Base-by-base conservation (phyloP, 2,888 invertebrate species). In the Scelioninae gen. 2 region DNA sequence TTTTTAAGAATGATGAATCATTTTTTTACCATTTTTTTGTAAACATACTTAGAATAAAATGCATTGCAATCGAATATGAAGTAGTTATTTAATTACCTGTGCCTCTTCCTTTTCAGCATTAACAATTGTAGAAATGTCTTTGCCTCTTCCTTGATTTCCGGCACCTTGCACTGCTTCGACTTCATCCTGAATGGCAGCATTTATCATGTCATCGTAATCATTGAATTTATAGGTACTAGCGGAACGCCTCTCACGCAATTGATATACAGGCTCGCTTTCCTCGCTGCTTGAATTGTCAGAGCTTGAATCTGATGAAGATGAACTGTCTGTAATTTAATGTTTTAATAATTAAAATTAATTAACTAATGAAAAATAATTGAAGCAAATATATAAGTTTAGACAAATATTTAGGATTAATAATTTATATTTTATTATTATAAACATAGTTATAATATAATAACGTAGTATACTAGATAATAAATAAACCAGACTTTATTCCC, bases 161-260 rank as follows among this genome's bases (percentile, higher is more conserved):
- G 93, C 92, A 19, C 93, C 93, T 64, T 92, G 92, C 0, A 91
- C 91, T 2, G 92, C 91, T 39, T 91, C 91, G 82, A 93, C 91
- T 81, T 94, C 94, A 78, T 92, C 92, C 88, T 92, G 83, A 77
- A 96, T 92, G 7, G 98, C 98, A 37, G 95, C 95, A 84, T 96
- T 94, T 79, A 98, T 98, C 85, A 98, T 91, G 25, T 97, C 94
- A 84, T 98, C 98, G 87, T 95, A 98, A 86, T 98, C 97, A 83
- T 95, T 94, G 79, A 96, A 93, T 75, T 93, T 91, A 82, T 94
- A 93, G 63, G 95, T 93, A 77, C 93, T 93, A 43, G 94, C 91
- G 81, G 93, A 92, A 0, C 92, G 88, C 13, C 96, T 90, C 80
- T 94, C 93, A 13, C 97, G 89, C 78, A 96, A 87, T 69, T 96